These are phyloP conservation scores for Abrostola tripartita DNA, from an alignment of 2,888 invertebrate genomes.

Conservation along the genomic window DNA sequence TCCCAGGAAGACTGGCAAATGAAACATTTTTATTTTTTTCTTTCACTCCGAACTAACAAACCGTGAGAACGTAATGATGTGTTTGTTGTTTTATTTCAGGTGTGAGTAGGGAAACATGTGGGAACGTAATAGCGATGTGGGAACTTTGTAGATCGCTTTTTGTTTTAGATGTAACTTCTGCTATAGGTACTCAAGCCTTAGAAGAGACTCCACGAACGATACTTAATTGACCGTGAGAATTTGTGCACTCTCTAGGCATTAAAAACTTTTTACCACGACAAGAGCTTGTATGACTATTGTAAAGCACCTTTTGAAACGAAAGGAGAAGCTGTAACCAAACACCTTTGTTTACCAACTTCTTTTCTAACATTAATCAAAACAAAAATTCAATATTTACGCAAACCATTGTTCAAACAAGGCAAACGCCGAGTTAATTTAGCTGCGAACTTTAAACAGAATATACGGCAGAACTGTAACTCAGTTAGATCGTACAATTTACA, in stretches of 20 bases:
- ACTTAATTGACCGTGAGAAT: too few species aligned
- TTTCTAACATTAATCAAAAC: too few species aligned
- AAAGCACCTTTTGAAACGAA: too few species aligned
- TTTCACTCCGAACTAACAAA: slow-evolving; percentile 44
- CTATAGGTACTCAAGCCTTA: too few species aligned
- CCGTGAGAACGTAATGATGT: slow-evolving; percentile 47
- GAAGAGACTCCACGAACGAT: too few species aligned
- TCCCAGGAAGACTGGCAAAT: slow-evolving; percentile 43
- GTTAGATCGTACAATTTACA: slow-evolving; percentile 54
- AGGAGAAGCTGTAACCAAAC: too few species aligned
- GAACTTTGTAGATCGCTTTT: neutral
- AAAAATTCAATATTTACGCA: slow-evolving; percentile 29
- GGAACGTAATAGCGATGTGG: slow-evolving; percentile 4
- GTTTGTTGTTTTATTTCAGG: slow-evolving; percentile 21
- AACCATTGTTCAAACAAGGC: slow-evolving; percentile 28
- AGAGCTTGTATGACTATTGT: too few species aligned
- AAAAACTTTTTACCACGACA: too few species aligned
- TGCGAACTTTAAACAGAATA: slow-evolving; percentile 45
- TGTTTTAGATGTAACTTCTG: neutral
- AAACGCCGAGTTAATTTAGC: slow-evolving; percentile 42
- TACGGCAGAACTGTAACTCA: slow-evolving; percentile 42
- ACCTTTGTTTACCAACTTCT: too few species aligned
- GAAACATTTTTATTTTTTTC: slow-evolving; percentile 48
- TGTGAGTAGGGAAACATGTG: slow-evolving; percentile 9
- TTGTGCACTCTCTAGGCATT: too few species aligned